These are phyloP conservation scores for Prostheceraeus crozeri DNA, from an alignment of 2,888 invertebrate species.

Conservation along the genomic window DNA sequence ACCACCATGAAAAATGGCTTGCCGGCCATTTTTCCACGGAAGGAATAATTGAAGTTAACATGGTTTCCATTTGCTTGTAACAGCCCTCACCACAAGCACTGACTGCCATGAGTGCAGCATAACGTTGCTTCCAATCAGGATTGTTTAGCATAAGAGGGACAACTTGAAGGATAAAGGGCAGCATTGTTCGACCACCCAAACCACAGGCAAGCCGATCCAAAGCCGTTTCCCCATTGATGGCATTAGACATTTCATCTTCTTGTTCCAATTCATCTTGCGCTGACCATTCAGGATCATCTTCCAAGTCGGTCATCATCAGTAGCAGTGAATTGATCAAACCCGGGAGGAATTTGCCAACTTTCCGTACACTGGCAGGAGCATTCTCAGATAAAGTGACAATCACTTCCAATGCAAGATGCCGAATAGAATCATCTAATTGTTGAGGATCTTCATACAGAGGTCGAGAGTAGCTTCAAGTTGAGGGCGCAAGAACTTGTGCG, in stretches of 20 bases:
- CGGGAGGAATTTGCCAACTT: slow-evolving; percentile 63
- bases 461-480: slow-evolving; percentile 23
- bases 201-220: slow-evolving; percentile 94
- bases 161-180: slow-evolving; percentile 75
- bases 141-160: slow-evolving; percentile 78
- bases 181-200: slow-evolving; percentile 81
- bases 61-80: slow-evolving; percentile 90
- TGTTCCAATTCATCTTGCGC: slow-evolving; percentile 69
- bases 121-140: slow-evolving; percentile 62
- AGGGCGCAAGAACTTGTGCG: slow-evolving; percentile 29
- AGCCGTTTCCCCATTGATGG: slow-evolving; percentile 89
- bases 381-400: slow-evolving; percentile 78
- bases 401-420: slow-evolving; percentile 81
- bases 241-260: slow-evolving; percentile 61
- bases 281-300: slow-evolving; percentile 63
- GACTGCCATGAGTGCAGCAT: slow-evolving; percentile 95
- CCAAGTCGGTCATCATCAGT: slow-evolving; percentile 54
- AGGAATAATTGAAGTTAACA: slow-evolving; percentile 88
- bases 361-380: slow-evolving; percentile 90
- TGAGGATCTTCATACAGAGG: slow-evolving; percentile 31
- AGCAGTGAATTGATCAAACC: slow-evolving; percentile 31
- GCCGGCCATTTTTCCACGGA: too few relatives aligned
- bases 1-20: too few relatives aligned
- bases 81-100: slow-evolving; percentile 97
- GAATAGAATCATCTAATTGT: slow-evolving; percentile 62